Conservation (phyloP, 1,140 invertebrate genomes). For the Philopotamus ludificatus region DNA sequence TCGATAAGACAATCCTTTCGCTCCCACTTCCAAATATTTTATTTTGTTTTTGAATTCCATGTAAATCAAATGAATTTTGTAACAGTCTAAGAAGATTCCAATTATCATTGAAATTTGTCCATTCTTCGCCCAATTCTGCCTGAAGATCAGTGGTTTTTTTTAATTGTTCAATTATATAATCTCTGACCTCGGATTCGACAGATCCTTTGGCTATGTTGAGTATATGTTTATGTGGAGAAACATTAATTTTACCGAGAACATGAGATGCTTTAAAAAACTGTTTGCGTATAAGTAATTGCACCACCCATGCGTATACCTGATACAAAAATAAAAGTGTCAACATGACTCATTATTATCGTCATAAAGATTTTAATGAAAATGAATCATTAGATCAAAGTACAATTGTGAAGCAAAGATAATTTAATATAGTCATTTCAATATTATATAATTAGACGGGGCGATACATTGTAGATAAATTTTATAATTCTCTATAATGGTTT, state of each 20-base stretch:
- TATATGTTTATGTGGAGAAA: constrained; percentile 59
- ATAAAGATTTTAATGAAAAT: too few species aligned
- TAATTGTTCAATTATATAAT: constrained; percentile 62
- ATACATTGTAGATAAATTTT: too few species aligned
- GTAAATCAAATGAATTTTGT: constrained; percentile 54
- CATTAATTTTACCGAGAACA: constrained; percentile 60
- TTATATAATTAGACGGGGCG: too few species aligned
- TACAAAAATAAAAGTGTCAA: too few species aligned
- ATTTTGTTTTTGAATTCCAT: constrained; percentile 53
- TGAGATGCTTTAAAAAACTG: constrained; percentile 65
- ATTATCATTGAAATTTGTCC: constrained; percentile 53
- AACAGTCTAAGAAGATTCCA: constrained; percentile 60
- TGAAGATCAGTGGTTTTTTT: constrained; percentile 50
- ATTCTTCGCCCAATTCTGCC: constrained; percentile 48
- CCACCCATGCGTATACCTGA: constrained; percentile 63
- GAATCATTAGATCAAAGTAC: too few species aligned
- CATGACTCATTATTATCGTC: too few species aligned
- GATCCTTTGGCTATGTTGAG: constrained; percentile 56
- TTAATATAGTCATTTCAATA: too few species aligned
- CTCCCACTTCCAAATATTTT: constrained; percentile 52
- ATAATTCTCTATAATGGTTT: too few species aligned
- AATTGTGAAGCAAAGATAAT: too few species aligned
- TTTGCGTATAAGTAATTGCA: constrained; percentile 59
- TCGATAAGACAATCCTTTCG: constrained; percentile 51
- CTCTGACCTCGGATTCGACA: constrained; percentile 54